Evolutionary conservation across 1,140 invertebrate species (phyloP), one percentile per base, ranked within the genome.

Genomic region (Liolophura sinensis): DNA sequence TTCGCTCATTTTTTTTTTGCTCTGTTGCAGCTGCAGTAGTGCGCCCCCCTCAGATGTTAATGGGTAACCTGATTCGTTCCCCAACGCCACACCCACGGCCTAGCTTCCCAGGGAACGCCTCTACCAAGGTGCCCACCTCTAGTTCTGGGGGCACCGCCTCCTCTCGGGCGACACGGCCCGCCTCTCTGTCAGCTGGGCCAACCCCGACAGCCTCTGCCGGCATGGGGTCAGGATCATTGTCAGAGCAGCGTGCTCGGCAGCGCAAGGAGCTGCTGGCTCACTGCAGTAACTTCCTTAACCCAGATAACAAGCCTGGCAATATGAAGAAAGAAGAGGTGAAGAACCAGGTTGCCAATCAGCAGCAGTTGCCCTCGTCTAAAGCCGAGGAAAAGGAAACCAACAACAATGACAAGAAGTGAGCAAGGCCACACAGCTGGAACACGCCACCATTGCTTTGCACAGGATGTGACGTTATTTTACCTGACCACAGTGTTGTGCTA

Each of bases 231-330:
- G 24, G 16, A 18, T 55, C 27, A 56, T 68, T 15, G 40, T 81
- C 18, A 78, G 72, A 61, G 75, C 72, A 74, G 64, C 78, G 80
- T 52, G 78, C 71, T 18, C 73, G 76, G 60, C 73, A 80, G 58
- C 69, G 79, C 46, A 69, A 74, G 57, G 77, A 76, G 22, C 60
- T 76, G 20, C 65, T 81, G 31, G 70, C 70, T 47, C 73, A 76
- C 55, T 72, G 73, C 20, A 71, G 75, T 67, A 79, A 68, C 65
- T 81, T 80, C 67, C 61, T 81, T 15, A 78, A 77, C 60, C 76
- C 73, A 50, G 68, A 75, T 59, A 75, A 75, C 58, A 76, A 76
- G 52, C 68, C 75, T 1, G 70, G 64, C 50, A 64, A 40, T 40
- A 40, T 24, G 24, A 65, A 65, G 40, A 20, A 46, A 18, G 31